Base-by-base conservation (phyloP, 2,113 vertebrate species). In the Paradoxurus hermaphroditus region DNA sequence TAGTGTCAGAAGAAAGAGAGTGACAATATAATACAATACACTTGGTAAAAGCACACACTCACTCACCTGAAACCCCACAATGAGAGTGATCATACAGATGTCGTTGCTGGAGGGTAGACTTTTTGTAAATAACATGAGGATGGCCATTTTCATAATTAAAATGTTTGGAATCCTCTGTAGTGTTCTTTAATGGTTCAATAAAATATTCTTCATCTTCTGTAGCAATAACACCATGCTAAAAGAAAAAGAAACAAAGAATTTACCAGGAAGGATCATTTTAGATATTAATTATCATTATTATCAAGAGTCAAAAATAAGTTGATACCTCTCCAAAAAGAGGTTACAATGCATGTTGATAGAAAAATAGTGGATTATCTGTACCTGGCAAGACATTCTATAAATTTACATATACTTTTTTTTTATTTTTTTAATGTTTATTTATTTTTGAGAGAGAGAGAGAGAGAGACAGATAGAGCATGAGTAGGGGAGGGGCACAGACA, bases 181-280 rank as follows among this genome's bases (percentile, higher is more conserved):
- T 98, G 98, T 99, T 99, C 98, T 99, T 99, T 99, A 99, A 99
- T 98, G 99, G 99, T 98, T 99, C 99, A 99, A 99, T 99, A 99
- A 99, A 99, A 99, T 99, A 99, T 95, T 99, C 99, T 96, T 99
- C 99, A 98, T 99, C 99, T 99, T 99, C 99, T 98, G 99, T 99
- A 98, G 99, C 99, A 99, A 99, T 99, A 97, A 99, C 99, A 94
- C 99, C 99, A 90, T 99, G 99, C 99, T 99, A 99, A 98, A 99
- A 98, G 82, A 91, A 95, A 95, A 97, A 84, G 51, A 92, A 97
- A 92, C 46, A 98, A 97, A 96, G 21, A 78, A 96, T 97, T 98
- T 95, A 94, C 67, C 51, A 89, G 75, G 41, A 96, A 97, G 97
- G 86, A 96, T 90, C 36, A 96, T 89, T 95, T 96, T 86, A 92